Conservation (phyloP, 2,888 invertebrate species). For the Melanargia galathea region DNA sequence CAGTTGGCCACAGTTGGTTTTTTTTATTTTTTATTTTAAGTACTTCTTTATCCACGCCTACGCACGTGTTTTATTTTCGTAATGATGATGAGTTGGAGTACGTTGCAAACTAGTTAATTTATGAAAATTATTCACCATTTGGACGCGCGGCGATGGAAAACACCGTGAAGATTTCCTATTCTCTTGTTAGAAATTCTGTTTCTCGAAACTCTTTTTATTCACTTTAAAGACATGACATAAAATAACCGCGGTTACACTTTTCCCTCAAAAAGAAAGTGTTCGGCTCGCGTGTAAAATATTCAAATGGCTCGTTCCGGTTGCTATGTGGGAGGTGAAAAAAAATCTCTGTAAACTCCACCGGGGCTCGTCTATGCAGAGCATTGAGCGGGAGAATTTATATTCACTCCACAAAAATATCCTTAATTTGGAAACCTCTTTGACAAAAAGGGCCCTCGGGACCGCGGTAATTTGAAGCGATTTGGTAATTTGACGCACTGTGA, state of each 20-base stretch:
- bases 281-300: conserved; percentile 8
- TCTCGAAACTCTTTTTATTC: not conserved
- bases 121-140: not conserved
- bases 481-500: conserved; percentile 44
- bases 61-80: too few species aligned
- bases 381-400: conserved; percentile 26
- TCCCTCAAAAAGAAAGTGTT: conserved; percentile 1
- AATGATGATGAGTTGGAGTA: too few species aligned
- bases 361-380: not conserved
- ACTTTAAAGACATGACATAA: not conserved
- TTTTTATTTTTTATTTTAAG: too few species aligned
- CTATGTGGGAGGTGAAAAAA: conserved; percentile 4
- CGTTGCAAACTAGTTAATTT: not conserved
- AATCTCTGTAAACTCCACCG: not conserved
- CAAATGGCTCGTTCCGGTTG: conserved; percentile 4
- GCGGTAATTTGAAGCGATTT: conserved; percentile 50
- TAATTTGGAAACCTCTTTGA: conserved; percentile 43
- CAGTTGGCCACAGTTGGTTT: too few species aligned
- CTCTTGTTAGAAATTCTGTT: not conserved
- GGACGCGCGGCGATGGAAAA: too few species aligned
- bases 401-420: conserved; percentile 37
- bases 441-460: conserved; percentile 40
- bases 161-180: too few species aligned
- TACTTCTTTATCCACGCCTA: too few species aligned
- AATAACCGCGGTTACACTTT: conserved; percentile 1